Base-by-base conservation (phyloP, 2,113 vertebrate genomes). In the Notarius quadriscutis region DNA sequence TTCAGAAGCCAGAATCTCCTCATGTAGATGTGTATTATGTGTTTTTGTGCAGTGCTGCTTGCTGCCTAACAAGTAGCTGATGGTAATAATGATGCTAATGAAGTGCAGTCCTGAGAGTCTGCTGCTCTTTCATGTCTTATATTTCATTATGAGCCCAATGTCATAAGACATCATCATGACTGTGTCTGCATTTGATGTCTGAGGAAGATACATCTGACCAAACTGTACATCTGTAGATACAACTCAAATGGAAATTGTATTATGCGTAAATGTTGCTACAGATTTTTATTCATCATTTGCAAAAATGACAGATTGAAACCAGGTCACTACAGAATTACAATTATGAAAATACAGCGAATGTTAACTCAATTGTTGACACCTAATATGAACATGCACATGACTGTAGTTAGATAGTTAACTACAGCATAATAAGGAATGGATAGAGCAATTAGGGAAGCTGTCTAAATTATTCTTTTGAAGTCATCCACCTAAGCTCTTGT, bases 71-170 rank as follows among this genome's bases (percentile, higher is more conserved):
- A 79, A 79, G 50, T 27, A n/a, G 53, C 77, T 65, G 30, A 77
- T 78, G 58, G 25, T 78, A 78, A 85, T 85, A 60, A 63, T 63
- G 17, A 62, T 85, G 74, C 34, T 79, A 86, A 78, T 86, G 72
- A 79, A 25, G 6, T 75, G 58, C n/a, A 15, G 48, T 86, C 48
- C 72, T 65, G n/a, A 41, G 60, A 50, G 60, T 63, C 60, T 48
- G 18, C 60, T 67, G n/a, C n/a, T 30, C 74, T 86, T 65, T 22
- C 58, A 86, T 9, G 18, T 65, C 60, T 86, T 60, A 78, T 65
- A 30, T 53, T 25, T 60, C 57, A 85, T 55, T 65, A 79, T 41
- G 14, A 34, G 30, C 15, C 15, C 5, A 72, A 41, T 72, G 1
- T 41, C 17, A 72, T 9, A 72, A 34, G 34, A 41, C 30, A 41